Evolutionary conservation across 2,797 vertebrate genomes (phyloP).

Genomic region (Simalia tracyae): DNA sequence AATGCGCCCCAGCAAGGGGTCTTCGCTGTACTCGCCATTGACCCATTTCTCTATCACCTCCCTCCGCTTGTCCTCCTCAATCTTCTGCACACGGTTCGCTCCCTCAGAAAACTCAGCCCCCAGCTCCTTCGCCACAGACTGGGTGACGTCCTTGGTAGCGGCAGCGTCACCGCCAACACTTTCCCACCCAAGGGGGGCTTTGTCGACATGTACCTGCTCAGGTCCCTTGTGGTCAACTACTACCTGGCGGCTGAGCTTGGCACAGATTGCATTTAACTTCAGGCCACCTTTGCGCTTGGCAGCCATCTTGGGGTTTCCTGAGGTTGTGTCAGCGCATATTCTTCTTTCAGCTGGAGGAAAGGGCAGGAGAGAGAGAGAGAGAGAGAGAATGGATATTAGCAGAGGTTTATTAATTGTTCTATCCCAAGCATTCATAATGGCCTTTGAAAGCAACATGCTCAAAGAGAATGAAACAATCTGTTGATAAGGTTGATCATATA

Average conservation of each 20-base stretch:
- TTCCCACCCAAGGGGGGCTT: conserved; percentile 53
- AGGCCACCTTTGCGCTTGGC: conserved; percentile 99
- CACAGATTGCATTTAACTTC: conserved; percentile 99
- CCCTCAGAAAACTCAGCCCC: conserved; percentile 80
- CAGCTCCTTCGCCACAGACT: conserved; percentile 62
- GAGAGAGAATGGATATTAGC: conserved; percentile 33
- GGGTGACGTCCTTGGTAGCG: conserved; percentile 59
- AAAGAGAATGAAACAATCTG: not conserved
- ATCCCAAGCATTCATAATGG: not conserved
- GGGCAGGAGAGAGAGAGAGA: not conserved
- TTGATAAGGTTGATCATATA: no score
- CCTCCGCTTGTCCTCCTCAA: conserved; percentile 94
- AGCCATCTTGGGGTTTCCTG: conserved; percentile 98
- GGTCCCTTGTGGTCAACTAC: conserved; percentile 88
- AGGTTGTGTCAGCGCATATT: conserved; percentile 95
- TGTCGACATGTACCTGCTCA: conserved; percentile 76
- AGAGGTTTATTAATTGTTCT: not conserved
- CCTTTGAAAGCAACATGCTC: not conserved
- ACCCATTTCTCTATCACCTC: conserved; percentile 99
- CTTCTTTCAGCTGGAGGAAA: conserved; percentile 90
- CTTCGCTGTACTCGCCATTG: conserved; percentile 94
- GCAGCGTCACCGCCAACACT: not conserved
- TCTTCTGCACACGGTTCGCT: conserved; percentile 80
- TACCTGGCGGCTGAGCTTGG: conserved; percentile 99
- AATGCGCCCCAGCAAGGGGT: conserved; percentile 73